Conservation (phyloP, 2,888 invertebrate species). For the Sclerodermus sp. region DNA sequence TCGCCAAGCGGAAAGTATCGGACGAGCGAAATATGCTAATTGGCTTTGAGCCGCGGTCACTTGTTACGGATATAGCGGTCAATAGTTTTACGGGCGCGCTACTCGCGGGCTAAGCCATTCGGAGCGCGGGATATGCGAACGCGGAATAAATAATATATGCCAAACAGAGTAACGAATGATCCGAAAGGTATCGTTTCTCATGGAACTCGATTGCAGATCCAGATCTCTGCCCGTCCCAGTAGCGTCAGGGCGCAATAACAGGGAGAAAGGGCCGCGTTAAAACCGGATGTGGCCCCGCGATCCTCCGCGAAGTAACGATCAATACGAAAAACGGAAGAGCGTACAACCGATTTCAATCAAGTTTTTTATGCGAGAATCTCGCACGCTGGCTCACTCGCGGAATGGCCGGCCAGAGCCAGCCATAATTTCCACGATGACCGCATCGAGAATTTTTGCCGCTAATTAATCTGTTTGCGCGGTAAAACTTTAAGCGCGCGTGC, state of each 20-base stretch:
- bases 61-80: slow-evolving; percentile 17
- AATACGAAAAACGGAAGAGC: neutral
- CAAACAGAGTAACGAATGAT: slow-evolving; percentile 37
- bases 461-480: too few relatives aligned
- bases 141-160: slow-evolving; percentile 41
- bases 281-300: neutral
- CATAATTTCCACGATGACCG: too few relatives aligned
- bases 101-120: slow-evolving; percentile 8
- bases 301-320: neutral
- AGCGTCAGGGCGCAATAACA: neutral
- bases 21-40: too few relatives aligned
- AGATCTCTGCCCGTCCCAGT: slow-evolving; percentile 11
- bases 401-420: neutral
- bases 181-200: slow-evolving; percentile 33
- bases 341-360: neutral
- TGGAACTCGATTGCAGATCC: slow-evolving; percentile 25
- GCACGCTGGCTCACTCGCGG: neutral
- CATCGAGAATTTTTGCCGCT: slow-evolving; percentile 1
- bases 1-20: too few relatives aligned
- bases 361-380: neutral
- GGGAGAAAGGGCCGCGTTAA: neutral
- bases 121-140: slow-evolving; percentile 24
- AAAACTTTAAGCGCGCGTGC: neutral
- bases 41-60: too few relatives aligned
- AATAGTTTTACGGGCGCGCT: slow-evolving; percentile 25